A percentile compares a stretch with the other conserved stretches of the same genome.
These are phyloP conservation scores for Chelidonichthys spinosus DNA, from an alignment of 2,797 vertebrate genomes.

Conservation along the genomic window DNA sequence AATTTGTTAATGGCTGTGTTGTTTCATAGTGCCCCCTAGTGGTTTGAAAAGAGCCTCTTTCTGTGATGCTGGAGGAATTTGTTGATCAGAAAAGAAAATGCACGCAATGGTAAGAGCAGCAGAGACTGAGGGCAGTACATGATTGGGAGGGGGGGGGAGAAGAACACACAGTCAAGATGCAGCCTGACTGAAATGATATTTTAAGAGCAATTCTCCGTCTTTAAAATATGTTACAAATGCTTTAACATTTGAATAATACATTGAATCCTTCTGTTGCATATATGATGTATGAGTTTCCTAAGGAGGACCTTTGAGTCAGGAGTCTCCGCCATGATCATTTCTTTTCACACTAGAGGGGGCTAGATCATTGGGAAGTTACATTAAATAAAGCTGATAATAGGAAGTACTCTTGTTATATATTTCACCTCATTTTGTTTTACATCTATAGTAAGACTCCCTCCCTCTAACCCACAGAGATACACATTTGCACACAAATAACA, in stretches of 20 bases:
- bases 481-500: conserved; percentile 32
- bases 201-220: conserved; percentile 5
- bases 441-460: conserved; percentile 8
- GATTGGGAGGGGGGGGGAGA: neutral
- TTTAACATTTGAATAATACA: conserved; percentile 33
- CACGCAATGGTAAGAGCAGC: conserved; percentile 29
- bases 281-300: conserved; percentile 42
- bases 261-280: conserved; percentile 25
- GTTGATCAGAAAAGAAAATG: conserved; percentile 44
- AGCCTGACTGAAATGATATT: conserved; percentile 23
- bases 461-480: conserved; percentile 10
- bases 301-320: conserved; percentile 33
- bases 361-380: conserved; percentile 73
- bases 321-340: conserved; percentile 60
- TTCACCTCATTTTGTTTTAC: conserved; percentile 18
- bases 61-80: conserved; percentile 15
- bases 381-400: conserved; percentile 58
- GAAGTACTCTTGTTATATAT: conserved; percentile 18
- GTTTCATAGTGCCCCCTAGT: conserved; percentile 82
- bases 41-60: conserved; percentile 36
- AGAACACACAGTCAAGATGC: conserved; percentile 1
- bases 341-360: conserved; percentile 82
- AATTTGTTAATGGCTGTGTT: conserved; percentile 77
- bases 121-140: conserved; percentile 26
- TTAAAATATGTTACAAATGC: conserved; percentile 21